Conservation (phyloP, 2,888 invertebrate species). For the Tachystola acroxantha region DNA sequence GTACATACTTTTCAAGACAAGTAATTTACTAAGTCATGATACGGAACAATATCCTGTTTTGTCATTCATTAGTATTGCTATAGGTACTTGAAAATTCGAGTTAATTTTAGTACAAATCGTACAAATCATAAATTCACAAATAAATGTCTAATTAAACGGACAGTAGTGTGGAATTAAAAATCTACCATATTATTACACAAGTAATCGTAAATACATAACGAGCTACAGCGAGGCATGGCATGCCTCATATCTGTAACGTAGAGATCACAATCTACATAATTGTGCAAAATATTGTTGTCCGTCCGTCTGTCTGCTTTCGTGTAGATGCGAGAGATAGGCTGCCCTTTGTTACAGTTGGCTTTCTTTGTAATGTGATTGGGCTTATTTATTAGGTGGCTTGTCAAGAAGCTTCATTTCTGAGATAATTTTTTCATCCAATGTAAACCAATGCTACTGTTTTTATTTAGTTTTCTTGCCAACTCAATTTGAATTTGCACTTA, state of each 20-base stretch:
- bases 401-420: neutral
- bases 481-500: no score
- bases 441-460: no score
- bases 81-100: no score
- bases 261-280: slow-evolving; percentile 60
- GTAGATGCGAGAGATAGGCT: slow-evolving; percentile 31
- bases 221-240: slow-evolving; percentile 36
- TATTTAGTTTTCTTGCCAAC: no score
- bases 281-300: slow-evolving; percentile 56
- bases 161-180: slow-evolving; percentile 24
- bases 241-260: slow-evolving; percentile 44
- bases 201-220: slow-evolving; percentile 31
- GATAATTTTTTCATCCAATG: slow-evolving; percentile 7
- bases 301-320: slow-evolving; percentile 43
- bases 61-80: no score
- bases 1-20: no score
- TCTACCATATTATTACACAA: slow-evolving; percentile 24
- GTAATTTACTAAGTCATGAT: no score
- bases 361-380: neutral
- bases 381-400: neutral
- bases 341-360: slow-evolving; percentile 16
- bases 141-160: slow-evolving; percentile 16
- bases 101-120: neutral
- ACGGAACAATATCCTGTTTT: no score
- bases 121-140: slow-evolving; percentile 17